Evolutionary conservation across 2,888 invertebrate genomes (phyloP).

Genomic region (Temnothorax ravouxi): DNA sequence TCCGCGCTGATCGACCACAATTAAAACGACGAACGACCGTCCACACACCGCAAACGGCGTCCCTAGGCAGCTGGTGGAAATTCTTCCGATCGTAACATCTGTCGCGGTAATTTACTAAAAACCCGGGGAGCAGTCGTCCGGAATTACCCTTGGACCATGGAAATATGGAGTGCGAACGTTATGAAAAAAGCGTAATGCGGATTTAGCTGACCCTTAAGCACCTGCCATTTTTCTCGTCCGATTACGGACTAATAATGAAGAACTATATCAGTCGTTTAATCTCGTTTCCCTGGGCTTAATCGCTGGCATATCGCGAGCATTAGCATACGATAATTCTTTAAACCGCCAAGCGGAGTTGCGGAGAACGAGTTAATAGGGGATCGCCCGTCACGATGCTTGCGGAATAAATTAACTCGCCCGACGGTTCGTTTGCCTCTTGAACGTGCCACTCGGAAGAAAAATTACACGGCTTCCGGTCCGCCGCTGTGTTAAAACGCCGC

Average conservation of each 20-base stretch:
- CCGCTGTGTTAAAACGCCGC: constrained; percentile 3
- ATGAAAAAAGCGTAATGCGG: background rate
- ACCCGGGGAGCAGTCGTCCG: background rate
- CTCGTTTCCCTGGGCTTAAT: constrained; percentile 1
- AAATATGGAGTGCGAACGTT: constrained; percentile 18
- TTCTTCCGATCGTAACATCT: constrained; percentile 34
- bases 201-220: background rate
- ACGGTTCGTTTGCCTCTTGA: constrained; percentile 31
- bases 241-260: constrained; percentile 34
- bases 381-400: constrained; percentile 35
- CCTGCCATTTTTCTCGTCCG: background rate
- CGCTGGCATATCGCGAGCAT: constrained; percentile 30
- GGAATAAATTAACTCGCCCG: constrained; percentile 43
- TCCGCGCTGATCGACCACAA: background rate
- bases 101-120: constrained; percentile 42
- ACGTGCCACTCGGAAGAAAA: constrained; percentile 53
- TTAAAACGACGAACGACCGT: constrained; percentile 26
- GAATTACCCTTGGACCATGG: background rate
- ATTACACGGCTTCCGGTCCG: constrained; percentile 47
- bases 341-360: background rate
- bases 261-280: constrained; percentile 18
- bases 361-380: constrained; percentile 46
- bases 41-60: constrained; percentile 3
- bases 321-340: constrained; percentile 47
- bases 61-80: background rate